phyloP scores from a whole-genome alignment of 2,888 invertebrate species.

The Amiota communis region DNA sequence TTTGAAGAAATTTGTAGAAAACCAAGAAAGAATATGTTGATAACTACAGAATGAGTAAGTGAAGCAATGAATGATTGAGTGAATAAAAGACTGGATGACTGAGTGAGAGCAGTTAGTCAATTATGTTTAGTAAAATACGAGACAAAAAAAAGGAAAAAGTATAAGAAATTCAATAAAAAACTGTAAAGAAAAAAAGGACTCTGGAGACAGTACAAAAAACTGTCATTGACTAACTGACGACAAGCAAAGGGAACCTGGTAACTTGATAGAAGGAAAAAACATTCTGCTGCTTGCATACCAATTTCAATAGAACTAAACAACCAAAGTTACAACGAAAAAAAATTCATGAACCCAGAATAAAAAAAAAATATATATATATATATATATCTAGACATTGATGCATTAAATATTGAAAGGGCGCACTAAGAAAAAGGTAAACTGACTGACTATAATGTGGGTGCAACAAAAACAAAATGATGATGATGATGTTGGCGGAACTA shows the following conservation, averaged over 20 bases:
- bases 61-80: too few relatives aligned
- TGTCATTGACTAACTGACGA: slow-evolving; percentile 20
- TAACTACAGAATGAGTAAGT: too few relatives aligned
- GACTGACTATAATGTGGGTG: background rate
- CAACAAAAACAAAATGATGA: background rate
- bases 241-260: slow-evolving; percentile 1
- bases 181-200: background rate
- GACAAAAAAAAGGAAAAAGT: background rate
- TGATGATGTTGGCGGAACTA: background rate
- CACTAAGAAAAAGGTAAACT: background rate
- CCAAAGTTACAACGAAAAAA: slow-evolving; percentile 7
- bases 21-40: too few relatives aligned
- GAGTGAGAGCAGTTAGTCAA: slow-evolving; percentile 16
- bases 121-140: slow-evolving; percentile 13
- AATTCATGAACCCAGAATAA: background rate
- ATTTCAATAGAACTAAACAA: slow-evolving; percentile 9
- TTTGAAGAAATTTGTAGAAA: too few relatives aligned
- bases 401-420: slow-evolving; percentile 22
- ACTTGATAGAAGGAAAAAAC: background rate
- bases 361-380: slow-evolving; percentile 1
- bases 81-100: background rate
- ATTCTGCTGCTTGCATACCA: background rate
- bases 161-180: background rate
- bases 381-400: slow-evolving; percentile 15
- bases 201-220: background rate